Evolutionary conservation across 2,888 invertebrate genomes (phyloP).

Genomic region (Tiphia femorata): DNA sequence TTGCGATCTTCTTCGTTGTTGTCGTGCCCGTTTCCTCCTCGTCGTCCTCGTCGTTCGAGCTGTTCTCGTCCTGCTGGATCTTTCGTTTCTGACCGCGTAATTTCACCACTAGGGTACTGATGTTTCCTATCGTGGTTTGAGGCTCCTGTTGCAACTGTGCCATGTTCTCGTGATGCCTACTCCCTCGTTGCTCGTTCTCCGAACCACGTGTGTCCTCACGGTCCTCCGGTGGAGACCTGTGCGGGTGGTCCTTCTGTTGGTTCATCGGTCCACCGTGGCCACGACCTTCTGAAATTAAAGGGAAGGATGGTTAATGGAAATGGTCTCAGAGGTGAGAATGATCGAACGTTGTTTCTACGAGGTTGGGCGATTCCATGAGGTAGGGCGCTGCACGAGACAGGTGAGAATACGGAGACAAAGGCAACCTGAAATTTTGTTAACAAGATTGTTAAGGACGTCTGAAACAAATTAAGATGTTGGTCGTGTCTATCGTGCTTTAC

Average conservation of each 20-base stretch:
- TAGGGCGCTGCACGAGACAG: too few relatives aligned
- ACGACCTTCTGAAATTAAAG: slow-evolving; percentile 70
- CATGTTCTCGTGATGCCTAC: slow-evolving; percentile 70
- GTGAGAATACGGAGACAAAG: too few relatives aligned
- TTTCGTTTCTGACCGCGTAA: slow-evolving; percentile 75
- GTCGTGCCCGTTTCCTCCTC: slow-evolving; percentile 66
- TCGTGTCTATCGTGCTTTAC: too few relatives aligned
- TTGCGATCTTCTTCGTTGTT: slow-evolving; percentile 66
- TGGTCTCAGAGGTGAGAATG: too few relatives aligned
- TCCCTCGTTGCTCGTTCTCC: slow-evolving; percentile 71
- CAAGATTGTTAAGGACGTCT: too few relatives aligned
- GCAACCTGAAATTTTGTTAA: too few relatives aligned
- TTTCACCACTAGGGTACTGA: slow-evolving; percentile 52
- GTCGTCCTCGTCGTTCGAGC: slow-evolving; percentile 68
- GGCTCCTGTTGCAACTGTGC: slow-evolving; percentile 70
- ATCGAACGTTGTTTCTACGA: too few relatives aligned
- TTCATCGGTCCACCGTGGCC: slow-evolving; percentile 73
- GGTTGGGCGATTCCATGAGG: too few relatives aligned
- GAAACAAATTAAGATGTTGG: too few relatives aligned
- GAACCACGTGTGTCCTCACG: slow-evolving; percentile 70
- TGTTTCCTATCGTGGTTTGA: slow-evolving; percentile 50
- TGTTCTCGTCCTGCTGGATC: slow-evolving; percentile 66
- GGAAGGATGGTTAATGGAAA: too few relatives aligned
- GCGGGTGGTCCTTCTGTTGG: slow-evolving; percentile 69
- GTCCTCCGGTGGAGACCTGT: slow-evolving; percentile 69